Evolutionary conservation across 2,888 invertebrate species (phyloP).

Genomic region (Drymonia ruficornis): DNA sequence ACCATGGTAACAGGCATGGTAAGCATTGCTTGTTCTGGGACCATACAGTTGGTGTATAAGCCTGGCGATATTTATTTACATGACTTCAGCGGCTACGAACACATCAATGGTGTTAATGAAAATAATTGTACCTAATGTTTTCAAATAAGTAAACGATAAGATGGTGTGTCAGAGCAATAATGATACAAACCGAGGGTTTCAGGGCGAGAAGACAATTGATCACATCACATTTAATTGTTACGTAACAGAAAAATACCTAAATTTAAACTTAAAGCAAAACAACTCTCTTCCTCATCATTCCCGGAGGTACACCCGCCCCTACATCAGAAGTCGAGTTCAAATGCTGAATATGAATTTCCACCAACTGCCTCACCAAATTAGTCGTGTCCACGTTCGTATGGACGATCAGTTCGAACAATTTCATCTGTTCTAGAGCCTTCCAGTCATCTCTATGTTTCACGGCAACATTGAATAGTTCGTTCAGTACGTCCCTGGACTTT

Average conservation of each 20-base stretch:
- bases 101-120: too few relatives aligned
- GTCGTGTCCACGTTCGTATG: slow-evolving; percentile 73
- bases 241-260: slow-evolving; percentile 2
- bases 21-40: too few relatives aligned
- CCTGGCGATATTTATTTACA: too few relatives aligned
- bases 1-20: too few relatives aligned
- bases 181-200: too few relatives aligned
- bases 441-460: slow-evolving; percentile 69
- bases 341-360: slow-evolving; percentile 61
- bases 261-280: slow-evolving; percentile 37
- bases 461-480: slow-evolving; percentile 71
- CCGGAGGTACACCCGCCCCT: too few relatives aligned
- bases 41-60: too few relatives aligned
- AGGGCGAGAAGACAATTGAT: background rate
- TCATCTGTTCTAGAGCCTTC: slow-evolving; percentile 70
- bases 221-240: background rate
- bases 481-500: slow-evolving; percentile 63
- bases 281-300: slow-evolving; percentile 35
- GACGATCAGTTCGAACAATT: slow-evolving; percentile 70
- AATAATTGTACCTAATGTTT: too few relatives aligned
- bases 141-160: too few relatives aligned
- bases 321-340: slow-evolving; percentile 51
- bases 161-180: too few relatives aligned
- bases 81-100: too few relatives aligned
- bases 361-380: slow-evolving; percentile 64